phyloP scores from a whole-genome alignment of 2,113 vertebrate genomes.

The Eudyptes chrysolophus region DNA sequence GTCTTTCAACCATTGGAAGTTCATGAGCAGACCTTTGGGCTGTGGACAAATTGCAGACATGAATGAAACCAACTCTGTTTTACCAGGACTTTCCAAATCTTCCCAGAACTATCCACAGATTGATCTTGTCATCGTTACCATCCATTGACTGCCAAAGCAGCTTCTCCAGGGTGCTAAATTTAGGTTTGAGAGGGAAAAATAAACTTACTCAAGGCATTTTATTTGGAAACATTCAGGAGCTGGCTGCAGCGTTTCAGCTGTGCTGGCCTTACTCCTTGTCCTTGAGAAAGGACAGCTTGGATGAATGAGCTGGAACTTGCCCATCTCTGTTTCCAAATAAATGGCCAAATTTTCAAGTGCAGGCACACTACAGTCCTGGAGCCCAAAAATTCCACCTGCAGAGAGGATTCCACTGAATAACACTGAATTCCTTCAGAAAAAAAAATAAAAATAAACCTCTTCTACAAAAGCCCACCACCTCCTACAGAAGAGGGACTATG shows the following conservation, averaged over 20 bases:
- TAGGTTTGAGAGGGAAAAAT: constrained; percentile 68
- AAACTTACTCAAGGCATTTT: constrained; percentile 70
- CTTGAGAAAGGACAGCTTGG: constrained; percentile 68
- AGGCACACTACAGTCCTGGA: constrained; percentile 53
- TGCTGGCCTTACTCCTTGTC: constrained; percentile 66
- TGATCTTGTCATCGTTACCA: constrained; percentile 66
- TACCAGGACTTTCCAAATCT: constrained; percentile 65
- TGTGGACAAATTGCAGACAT: constrained; percentile 66
- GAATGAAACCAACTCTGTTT: constrained; percentile 62
- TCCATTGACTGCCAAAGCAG: constrained; percentile 42
- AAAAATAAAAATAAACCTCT: not conserved
- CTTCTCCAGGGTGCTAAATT: constrained; percentile 66
- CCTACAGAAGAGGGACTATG: not conserved
- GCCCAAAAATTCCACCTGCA: constrained; percentile 66
- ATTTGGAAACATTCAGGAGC: constrained; percentile 67
- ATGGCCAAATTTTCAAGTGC: constrained; percentile 67
- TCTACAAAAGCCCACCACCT: not conserved
- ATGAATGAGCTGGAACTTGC: constrained; percentile 68
- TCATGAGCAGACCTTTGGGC: constrained; percentile 97
- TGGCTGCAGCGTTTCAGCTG: constrained; percentile 51
- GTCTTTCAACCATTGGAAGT: constrained; percentile 96
- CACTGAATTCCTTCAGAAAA: constrained; percentile 49
- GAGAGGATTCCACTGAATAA: constrained; percentile 59
- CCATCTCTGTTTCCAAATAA: constrained; percentile 67
- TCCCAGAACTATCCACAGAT: constrained; percentile 65